These are phyloP conservation scores for Pteropus rufus DNA, from an alignment of 2,797 vertebrate species.

Conservation along the genomic window DNA sequence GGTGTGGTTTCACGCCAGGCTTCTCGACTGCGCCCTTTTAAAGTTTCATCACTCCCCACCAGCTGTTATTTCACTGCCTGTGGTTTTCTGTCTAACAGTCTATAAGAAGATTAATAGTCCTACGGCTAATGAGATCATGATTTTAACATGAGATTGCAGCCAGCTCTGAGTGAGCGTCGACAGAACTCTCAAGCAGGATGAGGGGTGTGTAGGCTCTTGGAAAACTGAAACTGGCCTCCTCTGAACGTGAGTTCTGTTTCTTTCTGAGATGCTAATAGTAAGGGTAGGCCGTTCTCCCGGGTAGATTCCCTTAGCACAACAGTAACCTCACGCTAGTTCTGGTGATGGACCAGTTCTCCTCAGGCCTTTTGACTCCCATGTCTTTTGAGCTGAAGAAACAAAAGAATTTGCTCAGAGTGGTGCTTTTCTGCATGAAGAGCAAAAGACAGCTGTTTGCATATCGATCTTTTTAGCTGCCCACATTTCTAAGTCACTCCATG, in stretches of 20 bases:
- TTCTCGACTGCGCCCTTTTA: conserved; percentile 60
- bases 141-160: conserved; percentile 56
- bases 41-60: conserved; percentile 57
- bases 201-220: neutral
- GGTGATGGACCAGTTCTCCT: neutral
- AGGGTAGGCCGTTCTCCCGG: neutral
- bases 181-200: neutral
- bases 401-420: neutral
- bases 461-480: neutral
- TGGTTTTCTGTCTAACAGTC: conserved; percentile 72
- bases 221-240: neutral
- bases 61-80: conserved; percentile 63
- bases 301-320: neutral
- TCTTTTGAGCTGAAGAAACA: neutral
- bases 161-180: conserved; percentile 6
- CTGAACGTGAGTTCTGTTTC: neutral
- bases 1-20: conserved; percentile 53
- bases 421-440: neutral
- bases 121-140: conserved; percentile 65
- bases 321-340: neutral
- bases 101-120: conserved; percentile 78
- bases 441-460: neutral
- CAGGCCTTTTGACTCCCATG: neutral
- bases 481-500: neutral
- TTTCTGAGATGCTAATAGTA: neutral